Base-by-base conservation (phyloP, 2,888 invertebrate species). In the Artemia sinica region DNA sequence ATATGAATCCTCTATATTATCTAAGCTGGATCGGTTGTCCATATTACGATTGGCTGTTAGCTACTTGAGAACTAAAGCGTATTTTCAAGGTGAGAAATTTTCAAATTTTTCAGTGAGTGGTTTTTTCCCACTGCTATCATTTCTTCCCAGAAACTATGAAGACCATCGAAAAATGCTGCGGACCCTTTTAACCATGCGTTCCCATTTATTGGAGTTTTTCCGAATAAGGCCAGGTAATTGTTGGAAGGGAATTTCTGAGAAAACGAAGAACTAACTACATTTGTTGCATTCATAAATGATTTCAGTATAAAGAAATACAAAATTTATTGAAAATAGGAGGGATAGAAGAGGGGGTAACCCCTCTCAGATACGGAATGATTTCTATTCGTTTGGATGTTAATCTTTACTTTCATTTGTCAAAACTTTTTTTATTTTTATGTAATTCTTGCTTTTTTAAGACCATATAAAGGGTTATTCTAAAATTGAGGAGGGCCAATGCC, bases 11-110 rank as follows among this genome's bases (percentile, higher is more conserved):
- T 94, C 93, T 80, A 95, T 96, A 78, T 87, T 96, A 75, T 92
- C 93, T 79, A 97, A 98, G 81, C 83, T 98, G 78, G 98, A 98
- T 83, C 86, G 98, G 76, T 86, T 98, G 74, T 96, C 95, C 78
- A 97, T 98, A 76, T 84, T 98, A 75, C 85, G 98, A 77, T 86
- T 99, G 73, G 94, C 95, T 69, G 98, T 98, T 80, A 94, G 94
- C 82, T 99, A 96, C 80, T 85, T 98, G 75, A 86, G 97, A 76
- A 97, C 95, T 77, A 98, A 98, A 82, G 94, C 95, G 82, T 98
- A 97, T 83, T 98, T 98, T 82, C 95, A 96, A 89, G 94, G 97
- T 97, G 81, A 83, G 85, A 76, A 50, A 51, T 48, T 52, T 71
- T 50, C 49, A n/a, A 14, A 28, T 58, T 18, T 14, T 52, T 50